These are phyloP conservation scores for Acanthosepion esculentum DNA, from an alignment of 2,888 invertebrate species.

Conservation along the genomic window DNA sequence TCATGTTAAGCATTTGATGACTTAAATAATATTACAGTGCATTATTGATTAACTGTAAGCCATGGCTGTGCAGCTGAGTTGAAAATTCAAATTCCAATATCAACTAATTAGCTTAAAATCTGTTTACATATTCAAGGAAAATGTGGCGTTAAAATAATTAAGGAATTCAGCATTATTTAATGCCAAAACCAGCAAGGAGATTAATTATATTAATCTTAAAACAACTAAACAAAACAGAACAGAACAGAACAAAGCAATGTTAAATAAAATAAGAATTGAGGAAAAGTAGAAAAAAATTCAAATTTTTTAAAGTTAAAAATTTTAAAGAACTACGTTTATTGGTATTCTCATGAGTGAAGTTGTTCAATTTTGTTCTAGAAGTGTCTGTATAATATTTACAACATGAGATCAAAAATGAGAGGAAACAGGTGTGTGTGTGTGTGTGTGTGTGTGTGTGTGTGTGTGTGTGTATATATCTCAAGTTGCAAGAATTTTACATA, in stretches of 20 bases:
- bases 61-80: neutral
- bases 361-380: neutral
- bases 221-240: neutral
- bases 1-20: neutral
- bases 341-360: no score
- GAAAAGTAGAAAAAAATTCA: neutral
- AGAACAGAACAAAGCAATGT: neutral
- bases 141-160: neutral
- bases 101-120: neutral
- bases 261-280: neutral
- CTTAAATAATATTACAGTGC: neutral
- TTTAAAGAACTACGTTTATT: no score
- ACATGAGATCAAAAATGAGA: neutral
- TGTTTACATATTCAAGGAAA: neutral
- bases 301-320: no score
- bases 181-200: neutral
- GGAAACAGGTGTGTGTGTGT: no score
- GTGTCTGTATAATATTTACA: neutral
- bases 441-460: no score
- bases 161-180: neutral
- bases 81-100: neutral
- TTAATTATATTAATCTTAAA: neutral
- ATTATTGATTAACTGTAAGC: neutral
- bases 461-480: no score
- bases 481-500: no score